These are phyloP conservation scores for Lasioglossum baleicum DNA, from an alignment of 1,140 invertebrate species.

Conservation along the genomic window DNA sequence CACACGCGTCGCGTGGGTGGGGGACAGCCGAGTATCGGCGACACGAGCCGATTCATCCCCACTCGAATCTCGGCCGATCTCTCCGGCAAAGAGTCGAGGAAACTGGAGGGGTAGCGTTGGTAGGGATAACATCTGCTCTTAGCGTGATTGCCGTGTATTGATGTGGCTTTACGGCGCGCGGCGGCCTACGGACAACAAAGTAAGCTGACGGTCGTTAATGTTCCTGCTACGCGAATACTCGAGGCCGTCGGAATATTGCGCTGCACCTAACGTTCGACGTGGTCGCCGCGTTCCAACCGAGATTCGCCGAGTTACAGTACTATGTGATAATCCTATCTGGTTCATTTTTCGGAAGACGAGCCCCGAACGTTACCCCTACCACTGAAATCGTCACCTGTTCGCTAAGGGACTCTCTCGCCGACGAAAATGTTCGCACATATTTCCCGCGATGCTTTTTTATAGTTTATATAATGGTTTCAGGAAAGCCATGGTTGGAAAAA, in stretches of 20 bases:
- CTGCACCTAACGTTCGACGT: background rate
- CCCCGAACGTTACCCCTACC: too few species aligned
- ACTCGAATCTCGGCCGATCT: conserved; percentile 20
- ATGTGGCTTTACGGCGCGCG: conserved; percentile 75
- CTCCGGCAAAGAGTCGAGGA: conserved; percentile 29
- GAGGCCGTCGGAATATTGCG: conserved; percentile 45
- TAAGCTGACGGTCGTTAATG: conserved; percentile 64
- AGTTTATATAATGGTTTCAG: conserved; percentile 9
- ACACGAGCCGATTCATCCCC: conserved; percentile 55
- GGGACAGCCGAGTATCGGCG: conserved; percentile 52
- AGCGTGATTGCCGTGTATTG: conserved; percentile 78
- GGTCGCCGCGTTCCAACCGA: conserved; percentile 3
- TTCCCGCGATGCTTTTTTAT: background rate
- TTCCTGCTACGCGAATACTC: conserved; percentile 43
- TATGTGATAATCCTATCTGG: too few species aligned
- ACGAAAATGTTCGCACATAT: too few species aligned
- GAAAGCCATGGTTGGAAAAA: conserved; percentile 30
- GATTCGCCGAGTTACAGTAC: background rate
- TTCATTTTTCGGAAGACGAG: background rate
- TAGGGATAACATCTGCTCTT: conserved; percentile 78
- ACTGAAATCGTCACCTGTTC: too few species aligned
- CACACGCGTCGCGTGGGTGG: background rate
- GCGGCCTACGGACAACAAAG: conserved; percentile 66
- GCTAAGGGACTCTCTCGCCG: too few species aligned
- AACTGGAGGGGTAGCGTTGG: conserved; percentile 30